Percentiles rank a stretch among this genome's conserved stretches.
Conservation (phyloP, 2,113 vertebrate genomes). For the Thymallus thymallus region DNA sequence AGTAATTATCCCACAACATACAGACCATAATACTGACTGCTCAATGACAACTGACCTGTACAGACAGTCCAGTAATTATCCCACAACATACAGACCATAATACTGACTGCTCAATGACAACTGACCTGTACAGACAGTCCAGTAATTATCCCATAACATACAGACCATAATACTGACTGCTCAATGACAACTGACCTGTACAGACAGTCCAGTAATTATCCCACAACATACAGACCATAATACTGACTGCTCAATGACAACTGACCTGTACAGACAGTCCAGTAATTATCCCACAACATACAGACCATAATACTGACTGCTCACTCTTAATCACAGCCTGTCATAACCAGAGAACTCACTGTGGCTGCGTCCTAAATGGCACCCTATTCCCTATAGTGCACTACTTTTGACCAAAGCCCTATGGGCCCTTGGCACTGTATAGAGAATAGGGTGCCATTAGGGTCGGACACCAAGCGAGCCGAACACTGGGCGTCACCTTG, state of each 20-base stretch:
- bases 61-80: conserved; percentile 11
- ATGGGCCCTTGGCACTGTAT: too few species aligned
- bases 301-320: not conserved
- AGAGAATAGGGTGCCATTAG: too few species aligned
- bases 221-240: not conserved
- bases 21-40: not conserved
- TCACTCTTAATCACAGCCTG: conserved; percentile 16
- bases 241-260: not conserved
- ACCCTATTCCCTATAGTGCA: too few species aligned
- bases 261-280: not conserved
- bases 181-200: not conserved
- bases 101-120: not conserved
- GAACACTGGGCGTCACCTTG: conserved; percentile 13
- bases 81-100: not conserved
- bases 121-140: not conserved
- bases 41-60: not conserved
- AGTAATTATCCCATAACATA: conserved; percentile 6
- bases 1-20: conserved; percentile 6
- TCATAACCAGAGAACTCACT: not conserved
- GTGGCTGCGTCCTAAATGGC: rapidly evolving
- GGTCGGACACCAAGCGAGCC: not conserved
- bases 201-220: conserved; percentile 11
- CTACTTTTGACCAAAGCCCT: too few species aligned
- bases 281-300: conserved; percentile 6
- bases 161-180: not conserved